Conservation (phyloP, 1,140 invertebrate species). For the Drosophila asahinai region DNA sequence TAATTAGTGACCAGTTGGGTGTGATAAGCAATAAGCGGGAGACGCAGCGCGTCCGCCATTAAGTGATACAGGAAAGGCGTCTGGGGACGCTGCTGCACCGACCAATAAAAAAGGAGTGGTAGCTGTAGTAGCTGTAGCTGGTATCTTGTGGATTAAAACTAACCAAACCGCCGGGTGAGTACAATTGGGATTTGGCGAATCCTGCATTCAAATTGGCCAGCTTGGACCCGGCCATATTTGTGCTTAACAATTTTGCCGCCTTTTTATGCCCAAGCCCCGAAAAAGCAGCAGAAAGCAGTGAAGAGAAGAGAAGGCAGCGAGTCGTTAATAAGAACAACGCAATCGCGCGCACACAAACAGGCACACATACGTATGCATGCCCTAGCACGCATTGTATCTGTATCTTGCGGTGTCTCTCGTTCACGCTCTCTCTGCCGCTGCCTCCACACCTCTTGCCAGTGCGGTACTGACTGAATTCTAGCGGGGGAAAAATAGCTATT, state of each 20-base stretch:
- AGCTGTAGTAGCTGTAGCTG: slow-evolving; percentile 21
- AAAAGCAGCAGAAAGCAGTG: slow-evolving; percentile 43
- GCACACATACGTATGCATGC: slow-evolving; percentile 23
- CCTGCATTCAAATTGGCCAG: slow-evolving; percentile 18
- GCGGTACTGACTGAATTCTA: not conserved
- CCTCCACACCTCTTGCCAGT: slow-evolving; percentile 35
- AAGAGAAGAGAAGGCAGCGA: slow-evolving; percentile 41
- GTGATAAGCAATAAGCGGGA: slow-evolving; percentile 9
- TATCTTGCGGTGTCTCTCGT: slow-evolving; percentile 47
- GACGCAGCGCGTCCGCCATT: slow-evolving; percentile 17
- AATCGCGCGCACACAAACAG: slow-evolving; percentile 50
- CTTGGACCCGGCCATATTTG: slow-evolving; percentile 45
- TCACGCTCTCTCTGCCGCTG: slow-evolving; percentile 25
- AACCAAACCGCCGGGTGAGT: slow-evolving; percentile 27
- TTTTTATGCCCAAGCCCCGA: slow-evolving; percentile 63
- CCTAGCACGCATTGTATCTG: slow-evolving; percentile 49
- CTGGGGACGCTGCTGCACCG: slow-evolving; percentile 39
- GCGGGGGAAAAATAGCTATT: no score
- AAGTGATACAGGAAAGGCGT: slow-evolving; percentile 27
- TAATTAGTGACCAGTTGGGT: slow-evolving; percentile 10
- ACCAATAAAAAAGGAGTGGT: slow-evolving; percentile 49
- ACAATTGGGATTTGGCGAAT: slow-evolving; percentile 10
- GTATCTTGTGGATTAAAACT: slow-evolving; percentile 27
- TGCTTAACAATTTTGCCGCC: slow-evolving; percentile 69
- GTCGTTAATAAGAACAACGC: slow-evolving; percentile 75